Evolutionary conservation across 2,113 vertebrate genomes (phyloP).

Genomic region (Alectura lathami): DNA sequence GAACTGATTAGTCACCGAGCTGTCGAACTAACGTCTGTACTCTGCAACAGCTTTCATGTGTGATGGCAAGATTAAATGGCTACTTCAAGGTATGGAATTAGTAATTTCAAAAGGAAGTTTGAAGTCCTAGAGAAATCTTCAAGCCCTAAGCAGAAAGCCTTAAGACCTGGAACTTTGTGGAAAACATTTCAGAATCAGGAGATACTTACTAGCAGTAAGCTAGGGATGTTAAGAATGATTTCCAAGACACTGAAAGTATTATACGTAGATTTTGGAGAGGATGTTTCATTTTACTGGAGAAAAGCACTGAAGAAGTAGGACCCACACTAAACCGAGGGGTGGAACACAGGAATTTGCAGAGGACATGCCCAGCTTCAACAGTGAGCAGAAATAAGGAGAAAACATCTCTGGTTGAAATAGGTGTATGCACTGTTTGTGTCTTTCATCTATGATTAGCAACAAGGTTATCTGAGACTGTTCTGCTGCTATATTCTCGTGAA

Average conservation of each 20-base stretch:
- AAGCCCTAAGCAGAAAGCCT: neutral
- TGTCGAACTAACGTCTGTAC: neutral
- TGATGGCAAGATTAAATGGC: neutral
- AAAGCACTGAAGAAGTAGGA: neutral
- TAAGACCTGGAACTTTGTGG: neutral
- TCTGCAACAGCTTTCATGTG: neutral
- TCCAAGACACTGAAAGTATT: neutral
- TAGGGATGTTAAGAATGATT: neutral
- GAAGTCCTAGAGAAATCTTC: neutral
- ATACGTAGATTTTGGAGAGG: neutral
- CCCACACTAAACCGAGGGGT: no score
- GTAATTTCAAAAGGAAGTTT: neutral
- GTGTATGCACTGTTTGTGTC: no score
- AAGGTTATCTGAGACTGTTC: neutral
- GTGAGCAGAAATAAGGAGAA: neutral
- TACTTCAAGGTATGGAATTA: neutral
- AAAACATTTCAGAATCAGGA: neutral
- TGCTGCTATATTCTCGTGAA: neutral
- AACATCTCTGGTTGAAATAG: no score
- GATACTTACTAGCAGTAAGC: neutral
- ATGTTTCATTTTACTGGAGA: neutral
- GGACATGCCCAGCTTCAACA: neutral
- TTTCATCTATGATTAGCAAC: no score
- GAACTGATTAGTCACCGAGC: conserved; percentile 27
- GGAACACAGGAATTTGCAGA: neutral